Percentiles rank a stretch among this genome's conserved stretches.
Conservation (phyloP, 2,888 invertebrate genomes). For the Pinctada fucata region DNA sequence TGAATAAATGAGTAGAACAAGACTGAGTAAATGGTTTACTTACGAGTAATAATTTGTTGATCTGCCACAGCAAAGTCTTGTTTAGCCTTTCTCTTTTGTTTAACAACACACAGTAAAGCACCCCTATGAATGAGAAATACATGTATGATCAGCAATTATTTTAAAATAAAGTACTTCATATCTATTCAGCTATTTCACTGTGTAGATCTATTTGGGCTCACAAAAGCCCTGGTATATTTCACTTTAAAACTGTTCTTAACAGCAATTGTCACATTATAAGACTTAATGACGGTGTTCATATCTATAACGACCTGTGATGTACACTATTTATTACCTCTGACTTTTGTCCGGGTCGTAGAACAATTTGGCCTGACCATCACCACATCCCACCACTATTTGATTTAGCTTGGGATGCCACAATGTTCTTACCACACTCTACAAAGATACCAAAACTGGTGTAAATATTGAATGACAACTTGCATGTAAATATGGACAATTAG, state of each 20-base stretch:
- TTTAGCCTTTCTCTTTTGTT: slow-evolving; percentile 77
- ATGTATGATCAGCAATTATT: background rate
- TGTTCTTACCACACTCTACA: slow-evolving; percentile 85
- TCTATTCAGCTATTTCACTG: too few species aligned
- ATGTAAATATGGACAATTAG: too few species aligned
- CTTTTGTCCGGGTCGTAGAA: slow-evolving; percentile 93
- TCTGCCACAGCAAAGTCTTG: slow-evolving; percentile 90
- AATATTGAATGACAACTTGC: too few species aligned
- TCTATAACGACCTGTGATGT: too few species aligned
- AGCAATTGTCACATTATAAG: too few species aligned
- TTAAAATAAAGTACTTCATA: too few species aligned
- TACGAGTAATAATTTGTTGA: slow-evolving; percentile 94
- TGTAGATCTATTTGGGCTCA: too few species aligned
- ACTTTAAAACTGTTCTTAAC: too few species aligned
- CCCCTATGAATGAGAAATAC: slow-evolving; percentile 81
- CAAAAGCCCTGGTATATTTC: too few species aligned
- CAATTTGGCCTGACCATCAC: slow-evolving; percentile 92
- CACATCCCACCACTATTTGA: slow-evolving; percentile 94
- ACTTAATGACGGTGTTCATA: too few species aligned
- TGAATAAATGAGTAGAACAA: too few species aligned
- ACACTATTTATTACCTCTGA: slow-evolving; percentile 76
- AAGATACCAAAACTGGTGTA: too few species aligned
- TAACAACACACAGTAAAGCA: slow-evolving; percentile 92
- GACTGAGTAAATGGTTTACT: slow-evolving; percentile 49
- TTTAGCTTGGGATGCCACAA: slow-evolving; percentile 99